Evolutionary conservation across 1,140 invertebrate genomes (phyloP).

Genomic region (Drosophila pseudoananassae): DNA sequence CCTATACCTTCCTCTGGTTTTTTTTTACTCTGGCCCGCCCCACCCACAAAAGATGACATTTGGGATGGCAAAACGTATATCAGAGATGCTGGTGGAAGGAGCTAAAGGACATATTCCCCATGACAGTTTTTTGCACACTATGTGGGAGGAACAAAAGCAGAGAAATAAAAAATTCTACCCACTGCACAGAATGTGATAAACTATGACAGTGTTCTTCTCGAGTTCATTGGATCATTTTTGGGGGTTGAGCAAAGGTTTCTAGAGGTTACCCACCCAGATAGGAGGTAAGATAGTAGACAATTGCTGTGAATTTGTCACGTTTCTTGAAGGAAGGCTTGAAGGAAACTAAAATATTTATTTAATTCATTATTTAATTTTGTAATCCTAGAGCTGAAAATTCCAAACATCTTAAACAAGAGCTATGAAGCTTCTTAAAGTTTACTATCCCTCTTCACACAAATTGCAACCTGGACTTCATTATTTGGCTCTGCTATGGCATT

Average conservation of each 20-base stretch:
- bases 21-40: not conserved
- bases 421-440: not conserved
- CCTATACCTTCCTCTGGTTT: not conserved
- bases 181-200: constrained; percentile 62
- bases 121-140: constrained; percentile 25
- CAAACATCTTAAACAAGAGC: not conserved
- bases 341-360: not conserved
- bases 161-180: constrained; percentile 28
- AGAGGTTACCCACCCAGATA: constrained; percentile 8
- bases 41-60: constrained; percentile 66
- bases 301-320: constrained; percentile 45
- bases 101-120: constrained; percentile 49
- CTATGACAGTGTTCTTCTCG: constrained; percentile 43
- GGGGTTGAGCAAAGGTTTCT: not conserved
- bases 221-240: constrained; percentile 38
- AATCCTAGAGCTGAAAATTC: not conserved
- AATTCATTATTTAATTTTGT: not conserved
- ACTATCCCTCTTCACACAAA: not conserved
- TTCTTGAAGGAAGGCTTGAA: constrained; percentile 6
- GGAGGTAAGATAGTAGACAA: constrained; percentile 16
- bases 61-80: constrained; percentile 65
- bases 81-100: constrained; percentile 34
- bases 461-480: constrained; percentile 19
- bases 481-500: constrained; percentile 39
- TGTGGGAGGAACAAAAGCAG: constrained; percentile 17